phyloP scores from a whole-genome alignment of 2,797 vertebrate genomes.

The Octomys mimax region DNA sequence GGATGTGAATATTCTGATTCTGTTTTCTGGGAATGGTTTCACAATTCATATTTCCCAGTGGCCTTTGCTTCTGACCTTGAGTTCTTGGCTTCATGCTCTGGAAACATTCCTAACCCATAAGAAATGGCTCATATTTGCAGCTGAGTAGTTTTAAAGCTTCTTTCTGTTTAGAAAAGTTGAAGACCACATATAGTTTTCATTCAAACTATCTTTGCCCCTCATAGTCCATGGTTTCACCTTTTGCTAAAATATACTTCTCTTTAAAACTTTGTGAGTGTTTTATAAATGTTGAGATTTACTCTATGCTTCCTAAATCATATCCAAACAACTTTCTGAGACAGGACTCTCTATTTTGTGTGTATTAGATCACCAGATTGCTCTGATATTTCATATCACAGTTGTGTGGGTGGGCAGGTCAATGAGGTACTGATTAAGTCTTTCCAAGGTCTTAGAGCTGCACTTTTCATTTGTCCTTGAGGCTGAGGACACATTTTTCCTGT shows the following conservation, averaged over 20 bases:
- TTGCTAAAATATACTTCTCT: not conserved
- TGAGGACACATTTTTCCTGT: not conserved
- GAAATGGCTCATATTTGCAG: not conserved
- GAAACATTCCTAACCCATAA: not conserved
- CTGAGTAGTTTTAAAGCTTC: slow-evolving; percentile 29
- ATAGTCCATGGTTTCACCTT: slow-evolving; percentile 12
- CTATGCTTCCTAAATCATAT: not conserved
- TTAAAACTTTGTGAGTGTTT: slow-evolving; percentile 9
- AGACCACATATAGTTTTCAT: not conserved
- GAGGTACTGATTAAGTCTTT: not conserved
- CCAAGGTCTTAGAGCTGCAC: not conserved
- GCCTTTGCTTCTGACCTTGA: not conserved
- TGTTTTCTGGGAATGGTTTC: slow-evolving; percentile 8
- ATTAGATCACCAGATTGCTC: not conserved
- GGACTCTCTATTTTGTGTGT: not conserved
- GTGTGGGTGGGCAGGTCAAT: not conserved
- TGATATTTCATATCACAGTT: not conserved
- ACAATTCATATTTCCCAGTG: not conserved
- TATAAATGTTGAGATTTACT: not conserved
- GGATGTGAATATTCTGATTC: not conserved
- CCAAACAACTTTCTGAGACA: slow-evolving; percentile 3
- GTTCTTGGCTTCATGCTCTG: not conserved
- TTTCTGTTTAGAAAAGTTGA: not conserved
- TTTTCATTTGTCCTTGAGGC: not conserved
- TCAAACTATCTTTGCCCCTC: not conserved